Conservation (phyloP, 2,888 invertebrate genomes). For the Andrena dorsata region DNA sequence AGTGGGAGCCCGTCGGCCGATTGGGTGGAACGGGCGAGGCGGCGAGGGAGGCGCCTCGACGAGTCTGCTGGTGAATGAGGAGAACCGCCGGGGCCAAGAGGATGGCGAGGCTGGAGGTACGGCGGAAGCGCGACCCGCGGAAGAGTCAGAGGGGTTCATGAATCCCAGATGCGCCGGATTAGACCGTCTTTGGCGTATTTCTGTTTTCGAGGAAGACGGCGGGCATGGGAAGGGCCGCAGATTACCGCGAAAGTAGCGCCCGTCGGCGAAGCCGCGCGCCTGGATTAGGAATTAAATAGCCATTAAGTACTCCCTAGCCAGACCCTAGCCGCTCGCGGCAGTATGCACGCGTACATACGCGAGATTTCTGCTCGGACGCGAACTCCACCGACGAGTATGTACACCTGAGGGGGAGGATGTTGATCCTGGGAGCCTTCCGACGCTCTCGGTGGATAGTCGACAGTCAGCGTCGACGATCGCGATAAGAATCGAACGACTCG, state of each 20-base stretch:
- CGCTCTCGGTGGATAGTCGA: background rate
- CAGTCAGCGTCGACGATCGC: constrained; percentile 7
- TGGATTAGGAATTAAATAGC: constrained; percentile 78
- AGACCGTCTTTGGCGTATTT: constrained; percentile 79
- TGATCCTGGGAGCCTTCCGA: background rate
- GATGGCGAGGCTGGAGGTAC: constrained; percentile 46
- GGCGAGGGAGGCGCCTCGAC: constrained; percentile 62
- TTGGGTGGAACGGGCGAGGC: constrained; percentile 66
- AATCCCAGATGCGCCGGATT: constrained; percentile 84
- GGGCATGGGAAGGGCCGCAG: constrained; percentile 61
- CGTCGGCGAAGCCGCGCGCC: constrained; percentile 57
- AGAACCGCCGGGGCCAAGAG: constrained; percentile 39
- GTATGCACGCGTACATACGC: constrained; percentile 11
- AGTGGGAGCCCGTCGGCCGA: constrained; percentile 71
- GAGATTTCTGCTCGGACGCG: constrained; percentile 28
- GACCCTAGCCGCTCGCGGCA: constrained; percentile 1
- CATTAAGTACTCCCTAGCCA: constrained; percentile 70
- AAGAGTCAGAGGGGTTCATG: constrained; percentile 79
- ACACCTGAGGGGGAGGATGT: background rate
- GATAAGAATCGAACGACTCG: background rate
- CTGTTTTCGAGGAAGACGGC: constrained; percentile 78
- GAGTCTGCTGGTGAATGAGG: constrained; percentile 59
- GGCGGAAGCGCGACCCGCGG: constrained; percentile 57
- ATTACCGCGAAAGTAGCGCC: constrained; percentile 78
- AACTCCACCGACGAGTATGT: background rate